Conservation (phyloP, 2,888 invertebrate species). For the Sepiola atlantica region DNA sequence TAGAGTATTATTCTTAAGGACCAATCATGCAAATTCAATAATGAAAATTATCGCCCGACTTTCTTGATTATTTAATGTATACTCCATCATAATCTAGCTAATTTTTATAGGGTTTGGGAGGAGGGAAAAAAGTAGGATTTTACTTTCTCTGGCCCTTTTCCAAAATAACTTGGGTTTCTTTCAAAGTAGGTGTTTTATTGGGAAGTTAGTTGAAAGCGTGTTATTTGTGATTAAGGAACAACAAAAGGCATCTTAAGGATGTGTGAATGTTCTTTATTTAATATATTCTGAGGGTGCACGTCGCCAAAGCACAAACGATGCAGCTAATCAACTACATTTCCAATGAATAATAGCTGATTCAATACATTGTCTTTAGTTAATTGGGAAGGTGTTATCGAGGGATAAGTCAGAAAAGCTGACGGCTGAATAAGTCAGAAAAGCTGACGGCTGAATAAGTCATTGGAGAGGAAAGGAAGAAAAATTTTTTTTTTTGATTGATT, state of each 20-base stretch:
- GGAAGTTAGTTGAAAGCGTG: neutral
- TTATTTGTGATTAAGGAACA: neutral
- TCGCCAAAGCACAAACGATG: slow-evolving; percentile 41
- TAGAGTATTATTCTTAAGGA: no score
- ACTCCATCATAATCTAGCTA: no score
- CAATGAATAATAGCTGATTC: neutral
- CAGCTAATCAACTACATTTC: slow-evolving; percentile 40
- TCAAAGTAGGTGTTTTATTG: neutral
- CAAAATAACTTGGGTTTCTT: neutral
- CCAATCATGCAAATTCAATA: no score
- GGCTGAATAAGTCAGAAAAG: neutral
- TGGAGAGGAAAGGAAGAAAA: neutral
- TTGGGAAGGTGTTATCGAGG: neutral
- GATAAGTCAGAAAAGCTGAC: neutral
- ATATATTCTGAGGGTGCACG: slow-evolving; percentile 32
- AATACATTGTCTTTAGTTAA: slow-evolving; percentile 38
- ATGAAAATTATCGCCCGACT: no score
- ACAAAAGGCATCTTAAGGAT: slow-evolving; percentile 37
- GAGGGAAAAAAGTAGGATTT: no score
- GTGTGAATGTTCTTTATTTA: slow-evolving; percentile 44
- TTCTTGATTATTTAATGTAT: no score
- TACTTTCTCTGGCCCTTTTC: no score
- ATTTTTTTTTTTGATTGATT: neutral
- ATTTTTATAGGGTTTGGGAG: no score
- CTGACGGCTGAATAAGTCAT: neutral